Evolutionary conservation across 2,888 invertebrate species (phyloP).

Genomic region (Luffia ferchaultella): DNA sequence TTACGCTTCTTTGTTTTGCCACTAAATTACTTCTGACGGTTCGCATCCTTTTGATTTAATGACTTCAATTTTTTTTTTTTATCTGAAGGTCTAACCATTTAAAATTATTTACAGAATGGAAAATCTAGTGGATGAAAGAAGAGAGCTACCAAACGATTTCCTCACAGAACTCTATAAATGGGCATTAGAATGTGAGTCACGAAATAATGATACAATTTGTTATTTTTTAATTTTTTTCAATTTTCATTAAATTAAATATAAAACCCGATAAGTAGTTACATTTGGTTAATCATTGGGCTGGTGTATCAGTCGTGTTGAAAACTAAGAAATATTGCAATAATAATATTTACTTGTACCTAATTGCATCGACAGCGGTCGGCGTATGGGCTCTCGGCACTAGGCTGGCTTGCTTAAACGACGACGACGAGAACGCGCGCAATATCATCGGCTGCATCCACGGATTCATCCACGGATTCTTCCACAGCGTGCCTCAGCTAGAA

Average conservation of each 20-base stretch:
- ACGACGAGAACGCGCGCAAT: slow-evolving; percentile 75
- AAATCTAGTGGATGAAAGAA: slow-evolving; percentile 60
- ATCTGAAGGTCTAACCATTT: background rate
- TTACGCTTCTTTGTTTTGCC: background rate
- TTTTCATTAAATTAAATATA: background rate
- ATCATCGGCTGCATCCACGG: slow-evolving; percentile 81
- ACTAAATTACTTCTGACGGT: background rate
- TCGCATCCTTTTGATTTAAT: background rate
- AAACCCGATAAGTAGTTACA: too few species aligned
- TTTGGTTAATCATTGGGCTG: too few species aligned
- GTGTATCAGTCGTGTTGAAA: too few species aligned
- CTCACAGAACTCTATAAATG: slow-evolving; percentile 79
- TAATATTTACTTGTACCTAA: background rate
- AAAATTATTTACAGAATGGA: slow-evolving; percentile 66
- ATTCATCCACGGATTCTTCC: slow-evolving; percentile 68
- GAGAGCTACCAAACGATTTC: slow-evolving; percentile 73
- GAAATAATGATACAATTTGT: background rate
- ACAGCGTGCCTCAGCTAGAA: slow-evolving; percentile 78
- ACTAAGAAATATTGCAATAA: too few species aligned
- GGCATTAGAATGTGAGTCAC: slow-evolving; percentile 81
- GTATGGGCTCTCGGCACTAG: slow-evolving; percentile 83
- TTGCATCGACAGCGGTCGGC: slow-evolving; percentile 73
- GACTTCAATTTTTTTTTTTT: background rate
- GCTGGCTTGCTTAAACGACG: slow-evolving; percentile 75
- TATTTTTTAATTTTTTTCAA: background rate